Evolutionary conservation across 2,113 vertebrate genomes (phyloP), one percentile per base, ranked within the genome.

Genomic region (Amia ocellicauda): DNA sequence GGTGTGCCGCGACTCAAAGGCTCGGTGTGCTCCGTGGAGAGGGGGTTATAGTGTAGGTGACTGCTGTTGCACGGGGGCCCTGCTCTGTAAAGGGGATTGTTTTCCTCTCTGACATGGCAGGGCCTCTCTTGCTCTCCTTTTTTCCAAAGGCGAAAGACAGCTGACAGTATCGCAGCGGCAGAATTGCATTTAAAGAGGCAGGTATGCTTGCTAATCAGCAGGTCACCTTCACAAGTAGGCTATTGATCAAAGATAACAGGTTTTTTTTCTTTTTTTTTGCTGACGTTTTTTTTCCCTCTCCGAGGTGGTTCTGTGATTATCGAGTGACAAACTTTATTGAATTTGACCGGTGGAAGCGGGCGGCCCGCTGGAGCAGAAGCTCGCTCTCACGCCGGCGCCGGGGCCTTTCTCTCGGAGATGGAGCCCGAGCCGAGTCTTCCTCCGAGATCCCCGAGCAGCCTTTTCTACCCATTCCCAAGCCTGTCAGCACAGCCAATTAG

Each of bases 401-500:
- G 86, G 89, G 88, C 88, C 87, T 85, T 84, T 89, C 88, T 79
- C 80, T 88, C 84, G 82, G 88, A 80, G 88, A 90, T 85, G 87
- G 89, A 91, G 91, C 90, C 89, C 82, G 88, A 90, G 90, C 88
- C 89, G 86, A 86, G 81, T 81, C 88, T 54, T 88, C 90, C 88
- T 91, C 79, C 82, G 86, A 91, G 90, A 91, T 92, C 90, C 90
- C 88, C 88, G 89, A 86, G 79, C 87, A 89, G 83, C 85, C 80
- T 89, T 42, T 83, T 85, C 88, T 87, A 86, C 88, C 88, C 91
- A 90, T 89, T 91, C 88, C 88, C 88, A 88, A 86, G 87, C 85
- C 89, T 92, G 90, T 92, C 90, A 92, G 86, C 88, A 88, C 84
- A 90, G 89, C 90, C 90, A 92, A 91, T 92, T 91, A 90, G 89